Base-by-base conservation (phyloP, 2,113 vertebrate species). In the Pedetes capensis region DNA sequence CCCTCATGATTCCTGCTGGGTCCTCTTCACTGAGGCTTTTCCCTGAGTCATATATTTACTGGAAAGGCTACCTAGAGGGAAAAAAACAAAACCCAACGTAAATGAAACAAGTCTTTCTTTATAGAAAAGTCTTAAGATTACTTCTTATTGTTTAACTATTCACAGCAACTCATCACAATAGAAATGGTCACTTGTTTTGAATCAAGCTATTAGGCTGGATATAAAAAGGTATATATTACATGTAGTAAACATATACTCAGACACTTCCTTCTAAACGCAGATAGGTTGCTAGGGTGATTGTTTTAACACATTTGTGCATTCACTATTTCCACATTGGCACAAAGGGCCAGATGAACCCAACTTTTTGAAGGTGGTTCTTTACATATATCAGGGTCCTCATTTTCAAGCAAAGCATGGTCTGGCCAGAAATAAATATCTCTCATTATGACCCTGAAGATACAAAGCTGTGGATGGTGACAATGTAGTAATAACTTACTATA, bases 31-130 rank as follows among this genome's bases (percentile, higher is more conserved):
- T 97, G 98, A 98, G 96, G 98, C 97, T 98, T 98, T 99, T 98
- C 98, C 98, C 98, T 98, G 99, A 98, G 98, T 98, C 98, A 98
- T 95, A 86, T 99, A 99, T 98, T 98, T 98, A 98, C 95, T 98
- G 97, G 98, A 98, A 98, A 99, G 98, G 97, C 99, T 99, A 89
- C 99, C 99, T 99, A 97, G 88, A 98, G 72, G 88, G 74, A 98
- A 22, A 55, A n/a, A 94, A 96, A 98, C 97, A 97, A 97, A 97
- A 97, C 63, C 80, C 80, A 81, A 80, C 37, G 91, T 97, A 66
- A 97, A 89, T 91, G 44, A 97, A 94, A 94, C 34, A 82, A 89
- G 76, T 55, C 85, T 86, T 29, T 69, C 44, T 82, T 78, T 55
- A 68, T 61, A 14, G 2, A 85, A 92, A 92, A 61, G n/a, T 44